A percentile compares a stretch with the other conserved stretches of the same genome.
Evolutionary conservation across 2,888 invertebrate species (phyloP).

Genomic region (Dusona sp.): DNA sequence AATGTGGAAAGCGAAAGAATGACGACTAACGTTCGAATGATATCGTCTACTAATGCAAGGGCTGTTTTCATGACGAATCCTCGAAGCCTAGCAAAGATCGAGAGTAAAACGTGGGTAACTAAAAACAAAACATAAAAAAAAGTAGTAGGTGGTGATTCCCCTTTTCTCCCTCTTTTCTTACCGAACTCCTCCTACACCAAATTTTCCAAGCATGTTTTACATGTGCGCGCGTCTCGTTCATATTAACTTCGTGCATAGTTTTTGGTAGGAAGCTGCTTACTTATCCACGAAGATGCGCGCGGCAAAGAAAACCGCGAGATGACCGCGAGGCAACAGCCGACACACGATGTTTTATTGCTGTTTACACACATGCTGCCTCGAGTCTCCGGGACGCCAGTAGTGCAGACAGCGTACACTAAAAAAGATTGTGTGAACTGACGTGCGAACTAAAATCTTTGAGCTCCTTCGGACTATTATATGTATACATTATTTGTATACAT

Average conservation of each 20-base stretch:
- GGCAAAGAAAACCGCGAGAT: conserved; percentile 66
- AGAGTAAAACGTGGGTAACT: conserved; percentile 14
- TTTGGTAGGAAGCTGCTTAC: conserved; percentile 72
- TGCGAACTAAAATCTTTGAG: conserved; percentile 44
- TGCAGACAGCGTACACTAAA: conserved; percentile 29
- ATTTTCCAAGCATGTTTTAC: conserved; percentile 58
- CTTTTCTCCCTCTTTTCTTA: conserved; percentile 41
- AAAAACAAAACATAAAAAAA: conserved; percentile 12
- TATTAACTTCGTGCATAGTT: conserved; percentile 13
- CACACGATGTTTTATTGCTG: conserved; percentile 79
- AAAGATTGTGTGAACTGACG: conserved; percentile 41
- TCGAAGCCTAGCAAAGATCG: conserved; percentile 12
- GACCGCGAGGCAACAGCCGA: conserved; percentile 67
- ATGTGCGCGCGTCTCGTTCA: conserved; percentile 7
- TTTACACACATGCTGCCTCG: conserved; percentile 81
- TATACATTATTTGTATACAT: conserved; percentile 4
- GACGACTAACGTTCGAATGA: conserved; percentile 22
- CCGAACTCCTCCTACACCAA: conserved; percentile 59
- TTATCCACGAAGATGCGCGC: conserved; percentile 64
- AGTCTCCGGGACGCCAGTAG: conserved; percentile 57
- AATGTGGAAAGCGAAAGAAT: not conserved
- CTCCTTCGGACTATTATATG: conserved; percentile 26
- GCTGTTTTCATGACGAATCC: conserved; percentile 39
- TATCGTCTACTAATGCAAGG: conserved; percentile 15
- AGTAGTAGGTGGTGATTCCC: conserved; percentile 30